Base-by-base conservation (phyloP, 2,113 vertebrate genomes). In the Syngnathus floridae region DNA sequence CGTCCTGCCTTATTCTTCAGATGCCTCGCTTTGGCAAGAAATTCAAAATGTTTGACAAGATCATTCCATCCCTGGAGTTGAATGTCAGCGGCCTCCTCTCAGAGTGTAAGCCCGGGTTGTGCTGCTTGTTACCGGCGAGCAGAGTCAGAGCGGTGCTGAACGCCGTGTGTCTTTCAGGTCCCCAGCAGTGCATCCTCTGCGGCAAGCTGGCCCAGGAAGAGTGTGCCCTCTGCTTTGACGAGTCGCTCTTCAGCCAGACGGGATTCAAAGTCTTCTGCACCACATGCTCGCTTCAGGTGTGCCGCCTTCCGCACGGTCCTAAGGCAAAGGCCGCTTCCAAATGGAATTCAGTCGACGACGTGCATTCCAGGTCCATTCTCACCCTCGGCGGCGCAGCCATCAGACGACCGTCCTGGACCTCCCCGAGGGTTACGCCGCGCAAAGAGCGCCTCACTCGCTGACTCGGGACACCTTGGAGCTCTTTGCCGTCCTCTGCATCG, bases 11-110 rank as follows among this genome's bases (percentile, higher is more conserved):
- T 79, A 95, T 96, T 58, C 91, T 96, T 57, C 94, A 95, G 83
- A 95, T 94, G 93, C 94, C 94, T 0, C 93, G 94, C 13, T 95
- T 94, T 62, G 94, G 94, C 37, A 96, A 95, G 83, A 92, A 93
- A 54, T 96, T 94, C 73, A 96, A 96, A 81, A 94, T 96, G 94
- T 96, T 95, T 81, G 92, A 91, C 38, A 96, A 94, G 83, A 96
- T 96, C 57, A 82, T 94, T 59, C 94, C 94, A 0, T 94, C 94
- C 19, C 64, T 94, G 74, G 91, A 95, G 81, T 83, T 96, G 75
- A 94, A 96, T 78, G 75, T 96, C 67, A 95, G 93, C 0, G 90
- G 91, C 65, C 90, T 96, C 38, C 90, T 96, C 22, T 88, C 88
- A 26, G 88, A 94, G 70, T 92, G 94, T 96, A 14, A 12, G 31